These are phyloP conservation scores for Trichogramma dendrolimi DNA, from an alignment of 2,888 invertebrate species.

Conservation along the genomic window DNA sequence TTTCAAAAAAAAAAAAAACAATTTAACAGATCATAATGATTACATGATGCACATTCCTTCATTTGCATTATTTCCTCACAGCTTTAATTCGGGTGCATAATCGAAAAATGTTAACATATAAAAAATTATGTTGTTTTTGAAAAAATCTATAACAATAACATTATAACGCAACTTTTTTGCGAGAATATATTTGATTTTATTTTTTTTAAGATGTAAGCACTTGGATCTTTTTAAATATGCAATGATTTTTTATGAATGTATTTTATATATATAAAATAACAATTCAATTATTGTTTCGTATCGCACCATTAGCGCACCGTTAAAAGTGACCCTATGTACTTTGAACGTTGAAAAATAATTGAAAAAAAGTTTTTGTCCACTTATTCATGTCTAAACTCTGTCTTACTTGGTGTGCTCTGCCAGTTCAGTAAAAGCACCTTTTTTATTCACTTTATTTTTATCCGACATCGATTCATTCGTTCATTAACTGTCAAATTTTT, in stretches of 20 bases:
- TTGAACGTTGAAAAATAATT: not conserved
- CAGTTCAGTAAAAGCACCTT: slow-evolving; percentile 23
- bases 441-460: slow-evolving; percentile 8
- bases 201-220: too few species aligned
- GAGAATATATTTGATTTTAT: too few species aligned
- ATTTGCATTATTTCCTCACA: not conserved
- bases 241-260: slow-evolving; percentile 3
- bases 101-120: too few species aligned
- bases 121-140: too few species aligned
- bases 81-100: slow-evolving; percentile 16
- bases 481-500: too few species aligned
- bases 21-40: slow-evolving; percentile 10
- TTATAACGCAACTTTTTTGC: too few species aligned
- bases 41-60: slow-evolving; percentile 17
- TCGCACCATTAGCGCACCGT: too few species aligned
- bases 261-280: not conserved
- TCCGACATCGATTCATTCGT: not conserved
- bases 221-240: too few species aligned
- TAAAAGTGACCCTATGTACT: not conserved
- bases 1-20: slow-evolving; percentile 5
- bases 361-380: not conserved
- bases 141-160: too few species aligned
- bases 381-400: not conserved
- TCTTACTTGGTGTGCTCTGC: slow-evolving; percentile 27
- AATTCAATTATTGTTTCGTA: too few species aligned